These are phyloP conservation scores for Peucedramus taeniatus DNA, from an alignment of 2,113 vertebrate genomes.

Conservation along the genomic window DNA sequence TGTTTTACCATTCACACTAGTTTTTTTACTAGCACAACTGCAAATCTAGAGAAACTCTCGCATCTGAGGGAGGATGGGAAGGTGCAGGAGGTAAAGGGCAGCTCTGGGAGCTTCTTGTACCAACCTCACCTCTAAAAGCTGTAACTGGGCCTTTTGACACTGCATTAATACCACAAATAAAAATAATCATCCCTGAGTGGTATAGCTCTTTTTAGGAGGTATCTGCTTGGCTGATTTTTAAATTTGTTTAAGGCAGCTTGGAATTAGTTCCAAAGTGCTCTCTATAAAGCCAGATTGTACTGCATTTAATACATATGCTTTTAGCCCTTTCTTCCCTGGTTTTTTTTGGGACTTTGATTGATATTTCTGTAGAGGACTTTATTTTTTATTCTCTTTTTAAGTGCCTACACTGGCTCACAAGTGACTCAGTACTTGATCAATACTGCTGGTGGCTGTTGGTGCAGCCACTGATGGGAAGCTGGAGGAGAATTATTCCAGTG, in stretches of 20 bases:
- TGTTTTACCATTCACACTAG: neutral
- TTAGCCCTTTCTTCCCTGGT: neutral
- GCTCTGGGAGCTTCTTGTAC: neutral
- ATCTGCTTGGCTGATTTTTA: neutral
- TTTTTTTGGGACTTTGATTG: conserved; percentile 39
- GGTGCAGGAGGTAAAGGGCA: neutral
- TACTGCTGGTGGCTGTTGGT: conserved; percentile 22
- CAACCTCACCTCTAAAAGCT: neutral
- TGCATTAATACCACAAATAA: neutral
- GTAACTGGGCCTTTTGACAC: neutral
- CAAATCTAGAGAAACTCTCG: neutral
- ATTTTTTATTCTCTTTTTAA: neutral
- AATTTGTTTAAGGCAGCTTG: neutral
- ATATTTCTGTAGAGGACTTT: neutral
- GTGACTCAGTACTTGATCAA: conserved; percentile 33
- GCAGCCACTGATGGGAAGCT: neutral
- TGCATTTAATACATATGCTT: neutral
- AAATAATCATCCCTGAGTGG: neutral
- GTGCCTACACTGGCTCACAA: neutral
- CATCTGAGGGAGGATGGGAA: neutral
- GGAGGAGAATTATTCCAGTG: neutral
- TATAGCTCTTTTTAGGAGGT: neutral
- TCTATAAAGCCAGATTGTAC: neutral
- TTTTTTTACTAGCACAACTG: neutral
- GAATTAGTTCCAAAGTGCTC: neutral